These are phyloP conservation scores for Saccopteryx bilineata DNA, from an alignment of 2,113 vertebrate species.

Conservation along the genomic window DNA sequence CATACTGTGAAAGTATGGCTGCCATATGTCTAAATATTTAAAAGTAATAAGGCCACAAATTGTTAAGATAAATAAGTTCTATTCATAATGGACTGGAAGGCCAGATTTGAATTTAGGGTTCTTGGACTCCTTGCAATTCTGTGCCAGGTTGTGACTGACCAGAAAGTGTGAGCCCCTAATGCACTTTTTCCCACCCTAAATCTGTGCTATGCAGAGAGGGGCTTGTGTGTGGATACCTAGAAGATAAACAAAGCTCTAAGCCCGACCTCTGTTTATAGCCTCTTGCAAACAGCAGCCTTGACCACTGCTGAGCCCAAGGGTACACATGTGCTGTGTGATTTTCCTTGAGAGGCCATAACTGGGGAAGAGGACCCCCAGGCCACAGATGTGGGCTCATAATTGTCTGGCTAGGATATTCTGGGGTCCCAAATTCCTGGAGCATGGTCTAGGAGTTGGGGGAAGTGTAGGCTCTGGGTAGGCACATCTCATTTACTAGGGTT, in stretches of 20 bases:
- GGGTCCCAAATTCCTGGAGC: background rate
- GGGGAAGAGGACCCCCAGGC: background rate
- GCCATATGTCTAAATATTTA: slow-evolving; percentile 3
- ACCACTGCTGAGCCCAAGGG: background rate
- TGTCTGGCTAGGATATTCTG: background rate
- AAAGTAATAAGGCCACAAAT: background rate
- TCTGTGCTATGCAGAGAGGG: background rate
- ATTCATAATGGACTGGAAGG: background rate
- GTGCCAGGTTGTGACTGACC: background rate
- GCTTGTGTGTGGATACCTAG: background rate
- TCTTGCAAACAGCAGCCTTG: background rate
- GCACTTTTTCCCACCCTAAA: background rate
- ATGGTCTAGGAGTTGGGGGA: background rate
- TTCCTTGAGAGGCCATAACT: background rate
- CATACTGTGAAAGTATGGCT: background rate
- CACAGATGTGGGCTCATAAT: background rate
- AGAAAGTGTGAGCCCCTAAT: background rate
- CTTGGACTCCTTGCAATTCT: slow-evolving; percentile 2
- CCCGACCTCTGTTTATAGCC: background rate
- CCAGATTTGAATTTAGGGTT: slow-evolving; percentile 15
- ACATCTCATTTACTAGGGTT: background rate
- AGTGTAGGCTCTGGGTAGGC: background rate
- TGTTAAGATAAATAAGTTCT: background rate
- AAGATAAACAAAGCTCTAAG: background rate
- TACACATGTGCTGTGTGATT: background rate